Percentiles rank a stretch among this genome's conserved stretches.
phyloP scores from a whole-genome alignment of 1,140 invertebrate genomes.

The Orchestia grillus region DNA sequence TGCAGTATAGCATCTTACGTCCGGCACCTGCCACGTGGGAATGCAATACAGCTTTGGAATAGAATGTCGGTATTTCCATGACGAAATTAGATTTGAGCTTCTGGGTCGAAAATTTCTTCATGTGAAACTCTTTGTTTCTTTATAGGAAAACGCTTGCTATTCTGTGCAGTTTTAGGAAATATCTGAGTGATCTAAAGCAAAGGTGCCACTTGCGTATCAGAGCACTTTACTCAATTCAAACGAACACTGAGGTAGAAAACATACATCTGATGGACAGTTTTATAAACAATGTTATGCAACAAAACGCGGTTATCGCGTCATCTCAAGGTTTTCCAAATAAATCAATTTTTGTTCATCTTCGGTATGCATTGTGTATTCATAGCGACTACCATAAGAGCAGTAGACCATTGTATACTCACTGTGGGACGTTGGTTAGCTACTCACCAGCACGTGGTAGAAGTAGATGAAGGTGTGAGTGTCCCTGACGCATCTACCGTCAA shows the following conservation, averaged over 20 bases:
- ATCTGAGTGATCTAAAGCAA: too few species aligned
- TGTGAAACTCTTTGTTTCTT: neutral
- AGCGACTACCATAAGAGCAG: neutral
- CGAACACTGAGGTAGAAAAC: neutral
- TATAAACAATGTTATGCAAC: too few species aligned
- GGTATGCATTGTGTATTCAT: too few species aligned
- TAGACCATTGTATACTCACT: neutral
- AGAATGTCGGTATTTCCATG: neutral
- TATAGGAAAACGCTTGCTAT: neutral
- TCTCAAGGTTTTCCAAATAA: neutral
- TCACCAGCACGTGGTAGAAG: constrained; percentile 58
- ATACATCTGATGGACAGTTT: too few species aligned
- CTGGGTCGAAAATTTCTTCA: neutral
- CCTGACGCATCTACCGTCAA: constrained; percentile 1
- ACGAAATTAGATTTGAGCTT: neutral
- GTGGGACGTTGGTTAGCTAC: neutral
- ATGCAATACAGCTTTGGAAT: neutral
- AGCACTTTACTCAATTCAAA: neutral
- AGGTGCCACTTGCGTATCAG: too few species aligned
- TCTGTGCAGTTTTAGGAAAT: neutral
- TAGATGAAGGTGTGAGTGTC: constrained; percentile 39
- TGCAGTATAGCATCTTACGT: neutral
- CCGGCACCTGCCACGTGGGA: neutral
- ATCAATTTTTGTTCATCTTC: too few species aligned
- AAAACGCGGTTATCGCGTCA: neutral